These are phyloP conservation scores for Chaetodon auriga DNA, from an alignment of 2,113 vertebrate genomes.

Conservation along the genomic window DNA sequence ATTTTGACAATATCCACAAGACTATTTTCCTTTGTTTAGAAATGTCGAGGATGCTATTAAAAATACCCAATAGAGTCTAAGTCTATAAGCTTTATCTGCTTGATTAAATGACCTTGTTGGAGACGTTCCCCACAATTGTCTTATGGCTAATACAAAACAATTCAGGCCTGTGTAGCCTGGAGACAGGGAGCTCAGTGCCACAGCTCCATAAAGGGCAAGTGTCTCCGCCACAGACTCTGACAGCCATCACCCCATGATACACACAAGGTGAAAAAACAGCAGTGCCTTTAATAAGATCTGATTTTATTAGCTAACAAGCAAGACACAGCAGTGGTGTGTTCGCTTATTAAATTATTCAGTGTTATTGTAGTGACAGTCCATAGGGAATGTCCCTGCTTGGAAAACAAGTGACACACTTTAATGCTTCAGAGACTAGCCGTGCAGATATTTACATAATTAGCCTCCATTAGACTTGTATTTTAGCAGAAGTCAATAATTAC, in stretches of 20 bases:
- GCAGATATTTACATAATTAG: conserved; percentile 76
- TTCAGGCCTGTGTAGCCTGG: conserved; percentile 34
- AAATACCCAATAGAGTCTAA: not conserved
- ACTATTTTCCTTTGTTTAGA: not conserved
- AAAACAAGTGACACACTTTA: conserved; percentile 52
- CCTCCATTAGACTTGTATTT: conserved; percentile 69
- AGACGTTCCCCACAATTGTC: conserved; percentile 39
- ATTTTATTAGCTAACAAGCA: conserved; percentile 84
- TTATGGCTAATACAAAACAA: conserved; percentile 51
- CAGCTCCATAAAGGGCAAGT: not conserved
- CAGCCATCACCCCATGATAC: conserved; percentile 37
- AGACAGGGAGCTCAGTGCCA: conserved; percentile 32
- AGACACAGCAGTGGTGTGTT: conserved; percentile 69
- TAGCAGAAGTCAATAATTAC: conserved; percentile 66
- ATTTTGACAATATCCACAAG: not conserved
- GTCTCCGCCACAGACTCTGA: not conserved
- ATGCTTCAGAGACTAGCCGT: conserved; percentile 51
- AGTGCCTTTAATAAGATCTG: conserved; percentile 77
- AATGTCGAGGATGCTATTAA: not conserved
- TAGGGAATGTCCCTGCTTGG: conserved; percentile 23
- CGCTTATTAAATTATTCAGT: conserved; percentile 81
- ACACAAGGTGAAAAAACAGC: conserved; percentile 65
- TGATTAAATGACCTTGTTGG: conserved; percentile 57
- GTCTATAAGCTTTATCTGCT: conserved; percentile 37
- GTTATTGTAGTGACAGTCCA: conserved; percentile 67